Evolutionary conservation across 1,140 invertebrate genomes (phyloP).

Genomic region (Eupristina koningsbergeri): DNA sequence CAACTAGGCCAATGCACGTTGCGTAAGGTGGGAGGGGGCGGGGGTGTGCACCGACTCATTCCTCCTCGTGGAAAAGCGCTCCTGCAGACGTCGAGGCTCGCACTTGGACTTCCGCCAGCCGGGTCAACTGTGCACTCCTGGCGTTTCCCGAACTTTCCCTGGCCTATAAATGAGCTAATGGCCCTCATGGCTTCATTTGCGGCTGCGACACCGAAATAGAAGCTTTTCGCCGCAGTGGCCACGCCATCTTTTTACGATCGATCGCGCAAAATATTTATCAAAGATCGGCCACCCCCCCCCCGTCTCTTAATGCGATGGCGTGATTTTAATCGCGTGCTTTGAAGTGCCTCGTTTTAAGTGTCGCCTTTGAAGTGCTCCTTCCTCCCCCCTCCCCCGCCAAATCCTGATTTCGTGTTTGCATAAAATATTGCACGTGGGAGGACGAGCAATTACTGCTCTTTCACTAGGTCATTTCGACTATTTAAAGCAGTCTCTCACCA

Average conservation of each 20-base stretch:
- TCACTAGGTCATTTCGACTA: background rate
- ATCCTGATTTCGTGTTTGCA: background rate
- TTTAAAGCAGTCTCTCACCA: background rate
- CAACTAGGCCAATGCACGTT: too few species aligned
- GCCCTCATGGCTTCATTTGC: background rate
- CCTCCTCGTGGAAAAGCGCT: too few species aligned
- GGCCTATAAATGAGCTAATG: slow-evolving; percentile 38
- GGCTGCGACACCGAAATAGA: slow-evolving; percentile 10
- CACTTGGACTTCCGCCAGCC: slow-evolving; percentile 18
- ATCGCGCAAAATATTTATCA: slow-evolving; percentile 1
- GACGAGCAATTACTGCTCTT: background rate
- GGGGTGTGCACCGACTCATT: too few species aligned
- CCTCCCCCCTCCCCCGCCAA: background rate
- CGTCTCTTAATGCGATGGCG: too few species aligned
- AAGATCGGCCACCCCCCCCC: background rate
- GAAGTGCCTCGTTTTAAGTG: background rate
- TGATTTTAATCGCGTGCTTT: too few species aligned
- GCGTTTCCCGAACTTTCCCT: background rate
- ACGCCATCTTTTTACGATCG: background rate
- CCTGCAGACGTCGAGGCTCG: too few species aligned
- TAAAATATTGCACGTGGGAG: background rate
- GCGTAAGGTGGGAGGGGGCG: too few species aligned
- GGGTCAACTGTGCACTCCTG: background rate
- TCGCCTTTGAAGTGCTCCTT: background rate
- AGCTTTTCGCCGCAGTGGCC: background rate